Conservation (phyloP, 2,113 vertebrate species). For the Asarcornis scutulata region DNA sequence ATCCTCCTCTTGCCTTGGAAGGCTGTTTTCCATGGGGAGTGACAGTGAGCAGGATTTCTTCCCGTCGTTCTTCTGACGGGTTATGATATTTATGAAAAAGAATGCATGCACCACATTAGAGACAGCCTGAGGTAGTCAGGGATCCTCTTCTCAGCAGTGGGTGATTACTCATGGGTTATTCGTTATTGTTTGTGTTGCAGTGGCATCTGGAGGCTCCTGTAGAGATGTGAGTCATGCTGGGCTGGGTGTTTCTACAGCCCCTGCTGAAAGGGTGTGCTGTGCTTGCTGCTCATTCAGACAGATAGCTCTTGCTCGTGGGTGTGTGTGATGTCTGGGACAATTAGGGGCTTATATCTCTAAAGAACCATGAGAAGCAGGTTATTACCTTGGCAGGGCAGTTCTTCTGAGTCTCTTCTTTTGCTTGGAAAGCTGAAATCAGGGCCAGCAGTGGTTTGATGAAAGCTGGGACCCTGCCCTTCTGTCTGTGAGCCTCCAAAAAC, state of each 20-base stretch:
- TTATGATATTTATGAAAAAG: constrained; percentile 11
- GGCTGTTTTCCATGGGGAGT: background rate
- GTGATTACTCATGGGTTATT: constrained; percentile 44
- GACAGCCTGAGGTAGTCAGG: background rate
- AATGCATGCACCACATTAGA: background rate
- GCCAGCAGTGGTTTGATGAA: background rate
- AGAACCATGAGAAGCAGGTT: background rate
- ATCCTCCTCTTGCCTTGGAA: background rate
- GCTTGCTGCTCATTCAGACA: background rate
- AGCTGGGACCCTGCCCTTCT: background rate
- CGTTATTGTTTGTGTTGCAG: constrained; percentile 35
- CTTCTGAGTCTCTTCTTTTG: background rate
- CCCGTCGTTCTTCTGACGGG: background rate
- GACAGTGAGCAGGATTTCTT: background rate
- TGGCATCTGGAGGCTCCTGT: constrained; percentile 19
- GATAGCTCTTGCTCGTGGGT: background rate
- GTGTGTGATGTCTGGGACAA: background rate
- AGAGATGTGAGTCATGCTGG: background rate
- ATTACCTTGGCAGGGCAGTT: background rate
- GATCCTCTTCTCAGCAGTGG: background rate
- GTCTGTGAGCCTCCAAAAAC: background rate
- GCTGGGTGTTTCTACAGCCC: background rate
- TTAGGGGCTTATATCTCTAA: background rate
- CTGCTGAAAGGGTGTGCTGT: background rate
- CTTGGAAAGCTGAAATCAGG: background rate